Evolutionary conservation across 1,140 invertebrate genomes (phyloP), one percentile per base, ranked within the genome.

Genomic region (Bombus confusus): DNA sequence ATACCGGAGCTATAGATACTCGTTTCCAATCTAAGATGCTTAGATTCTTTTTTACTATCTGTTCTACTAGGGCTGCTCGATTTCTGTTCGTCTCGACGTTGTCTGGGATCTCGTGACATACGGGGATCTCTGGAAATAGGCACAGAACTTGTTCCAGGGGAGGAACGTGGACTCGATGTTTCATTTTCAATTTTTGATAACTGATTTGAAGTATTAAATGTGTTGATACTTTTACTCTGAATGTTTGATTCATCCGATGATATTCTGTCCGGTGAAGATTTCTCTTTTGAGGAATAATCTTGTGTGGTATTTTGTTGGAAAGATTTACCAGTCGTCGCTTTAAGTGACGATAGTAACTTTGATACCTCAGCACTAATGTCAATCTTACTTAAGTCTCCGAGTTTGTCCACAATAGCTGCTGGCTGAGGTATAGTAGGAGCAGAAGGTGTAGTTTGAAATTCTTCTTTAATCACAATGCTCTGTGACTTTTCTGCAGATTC

Each of bases 311-410:
- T n/a, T 15, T 80, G 37, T 52, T 90, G 90, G 0, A 57, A 13
- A 0, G 68, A 39, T n/a, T 89, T 80, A 5, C n/a, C 81, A 12
- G 71, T 86, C 0, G 91, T 92, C 1, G 96, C 96, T 90, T 96
- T 96, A 86, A 97, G 96, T 2, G 96, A 96, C 31, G 96, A 96
- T 71, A 97, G 90, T 41, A 97, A 92, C 92, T 97, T 97, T 1
- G 97, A 96, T 4, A 97, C 96, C 90, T 97, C 97, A 75, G 96
- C 97, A 59, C 96, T 97, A 43, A 97, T 97, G 88, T 97, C 97
- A 78, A 97, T 97, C 94, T 97, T 97, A 41, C 96, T 97, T 31
- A 97, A 94, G 92, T 97, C 96, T 22, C 97, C 96, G 28, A 97
- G 89, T 92, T 96, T 96, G 87, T 96, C 96, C n/a, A 97, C 95